Conservation (phyloP, 2,113 vertebrate genomes). For the Pan troglodytes region NHGRI_mPanTro3-v2.1_pri NC_072414.2:45250501-45251000, state of each 20-base stretch:
- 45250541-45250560: not conserved
- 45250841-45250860: not conserved
- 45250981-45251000: not conserved
- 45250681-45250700: not conserved
- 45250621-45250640: not conserved
- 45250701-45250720: not conserved
- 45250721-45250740: not conserved
- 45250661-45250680: not conserved
- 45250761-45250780: not conserved
- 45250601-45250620: not conserved
- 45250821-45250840: not conserved
- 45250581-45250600: not conserved
- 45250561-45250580: not conserved
- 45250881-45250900: not conserved
- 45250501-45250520: not conserved
- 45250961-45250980: not conserved
- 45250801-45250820: not conserved
- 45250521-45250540: not conserved
- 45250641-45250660: not conserved
- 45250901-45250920: not conserved
- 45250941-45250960: not conserved
- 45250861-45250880: not conserved
- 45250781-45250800: not conserved
- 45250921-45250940: not conserved
- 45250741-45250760: not conserved